Evolutionary conservation across 2,797 vertebrate genomes (phyloP), one percentile per base, ranked within the genome.

Genomic region (Hemitrygon akajei): DNA sequence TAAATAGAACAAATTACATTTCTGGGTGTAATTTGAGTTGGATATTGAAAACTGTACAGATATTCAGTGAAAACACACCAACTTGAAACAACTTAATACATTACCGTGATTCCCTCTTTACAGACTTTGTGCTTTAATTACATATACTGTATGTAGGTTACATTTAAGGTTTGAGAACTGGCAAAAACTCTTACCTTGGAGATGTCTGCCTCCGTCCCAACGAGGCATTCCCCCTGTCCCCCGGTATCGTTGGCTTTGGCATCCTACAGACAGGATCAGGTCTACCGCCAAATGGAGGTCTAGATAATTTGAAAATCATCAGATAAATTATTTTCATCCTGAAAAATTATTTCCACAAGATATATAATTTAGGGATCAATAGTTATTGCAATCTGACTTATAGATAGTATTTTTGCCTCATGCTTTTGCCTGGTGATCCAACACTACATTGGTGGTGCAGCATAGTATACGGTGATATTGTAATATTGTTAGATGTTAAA

Each of bases 201-300:
- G 96, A 95, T 27, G 75, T 94, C 22, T 93, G 96, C 94, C 96
- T 97, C 95, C 96, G 96, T 47, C 94, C 93, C 1, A 94, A 73
- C 87, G 94, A 0, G 3, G 95, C 94, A 66, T 94, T 95, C 3
- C 94, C 95, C 94, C 96, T 95, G 60, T 97, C 96, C 0, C 95
- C 93, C 4, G 96, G 96, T 18, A 97, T 94, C 47, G 96, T 96
- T 95, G 96, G 96, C 94, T 97, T 97, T 18, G 94, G 96, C 94
- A 96, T 93, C 37, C 91, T 27, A 30, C 9, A 0, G 69, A 34
- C 47, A 3, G 91, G 71, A 7, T 93, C 91, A 0, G 71, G 40
- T 93, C 71, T 93, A 27, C n/a, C 76, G 71, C 40, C 25, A 73
- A 93, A 93, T 14, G 22, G 66, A 58, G 40, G 91, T n/a, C 91